These are phyloP conservation scores for Limnephilus rhombicus DNA, from an alignment of 2,888 invertebrate genomes.

Conservation along the genomic window DNA sequence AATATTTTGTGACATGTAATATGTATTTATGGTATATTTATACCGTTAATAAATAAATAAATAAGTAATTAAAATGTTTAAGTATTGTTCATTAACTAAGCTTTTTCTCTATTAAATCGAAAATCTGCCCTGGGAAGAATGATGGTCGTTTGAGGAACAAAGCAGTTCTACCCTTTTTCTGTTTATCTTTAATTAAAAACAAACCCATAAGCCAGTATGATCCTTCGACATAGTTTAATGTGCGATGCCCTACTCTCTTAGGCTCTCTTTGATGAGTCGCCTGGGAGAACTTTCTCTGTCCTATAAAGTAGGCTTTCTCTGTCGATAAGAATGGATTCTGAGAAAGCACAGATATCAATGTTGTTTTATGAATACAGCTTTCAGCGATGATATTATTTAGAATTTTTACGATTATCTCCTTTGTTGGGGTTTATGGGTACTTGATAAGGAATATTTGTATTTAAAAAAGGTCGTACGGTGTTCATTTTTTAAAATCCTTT, in stretches of 20 bases:
- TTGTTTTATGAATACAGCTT: neutral
- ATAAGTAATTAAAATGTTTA: no score
- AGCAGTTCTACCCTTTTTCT: conserved; percentile 49
- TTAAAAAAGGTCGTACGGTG: no score
- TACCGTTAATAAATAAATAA: no score
- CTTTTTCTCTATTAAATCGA: neutral
- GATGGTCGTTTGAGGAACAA: neutral
- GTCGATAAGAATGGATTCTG: neutral
- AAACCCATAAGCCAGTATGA: conserved; percentile 53
- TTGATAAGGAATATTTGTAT: no score
- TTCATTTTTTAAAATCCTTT: no score
- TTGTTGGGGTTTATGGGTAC: no score
- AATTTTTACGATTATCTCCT: neutral
- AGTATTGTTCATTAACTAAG: neutral
- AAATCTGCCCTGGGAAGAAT: neutral
- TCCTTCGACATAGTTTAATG: conserved; percentile 61
- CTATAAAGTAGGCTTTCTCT: neutral
- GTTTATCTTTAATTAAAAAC: conserved; percentile 63
- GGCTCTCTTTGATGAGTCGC: conserved; percentile 47
- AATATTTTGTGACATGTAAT: no score
- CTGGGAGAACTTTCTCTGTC: conserved; percentile 42
- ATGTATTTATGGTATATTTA: no score
- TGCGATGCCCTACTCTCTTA: conserved; percentile 47
- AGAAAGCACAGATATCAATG: neutral
- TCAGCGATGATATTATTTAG: neutral